Base-by-base conservation (phyloP, 2,888 invertebrate genomes). In the Troides oblongomaculatus region DNA sequence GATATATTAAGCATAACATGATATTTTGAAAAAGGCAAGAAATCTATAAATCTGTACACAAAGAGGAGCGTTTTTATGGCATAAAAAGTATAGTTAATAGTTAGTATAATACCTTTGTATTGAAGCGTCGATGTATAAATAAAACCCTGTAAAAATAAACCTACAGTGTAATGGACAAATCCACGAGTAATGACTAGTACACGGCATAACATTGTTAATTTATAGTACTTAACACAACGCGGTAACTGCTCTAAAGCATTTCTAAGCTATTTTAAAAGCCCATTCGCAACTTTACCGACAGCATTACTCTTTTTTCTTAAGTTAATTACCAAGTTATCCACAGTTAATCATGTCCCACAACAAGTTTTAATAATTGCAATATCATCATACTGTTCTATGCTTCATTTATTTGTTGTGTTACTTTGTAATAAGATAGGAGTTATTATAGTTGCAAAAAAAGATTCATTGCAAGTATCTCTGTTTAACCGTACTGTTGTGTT, bases 211-310 rank as follows among this genome's bases (percentile, higher is more conserved):
- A 61, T 67, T 70, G 59, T 59, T 64, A 66, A 61, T 64, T 66
- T 70, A 64, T 64, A 67, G 60, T 64, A 67, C 64, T 70, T 66
- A 70, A 64, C 64, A 60, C 46, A 61, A 64, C 67, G 62, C 66
- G 56, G 56, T 70, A 57, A 66, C 25, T 36, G 56, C 67, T 56
- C 63, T 60, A 58, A 57, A 70, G 64, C 56, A 70, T 70, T 66
- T 57, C 70, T 64, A 36, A 46, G 57, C 39, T 67, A 67, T 70
- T 67, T 67, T 67, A 64, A 70, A 66, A 23, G 62, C 36, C 70
- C 21, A 25, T 17, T 43, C 23, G 60, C 46, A 70, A 57, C 66
- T 67, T 12, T 66, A 60, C 64, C 63, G 70, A 59, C 66, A 25
- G 12, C 70, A 64, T 64, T 59, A 25, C 58, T 66, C 60, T 70